Evolutionary conservation across 2,113 vertebrate species (phyloP), one percentile per base, ranked within the genome.

Genomic region (Pyxicephalus adspersus): DNA sequence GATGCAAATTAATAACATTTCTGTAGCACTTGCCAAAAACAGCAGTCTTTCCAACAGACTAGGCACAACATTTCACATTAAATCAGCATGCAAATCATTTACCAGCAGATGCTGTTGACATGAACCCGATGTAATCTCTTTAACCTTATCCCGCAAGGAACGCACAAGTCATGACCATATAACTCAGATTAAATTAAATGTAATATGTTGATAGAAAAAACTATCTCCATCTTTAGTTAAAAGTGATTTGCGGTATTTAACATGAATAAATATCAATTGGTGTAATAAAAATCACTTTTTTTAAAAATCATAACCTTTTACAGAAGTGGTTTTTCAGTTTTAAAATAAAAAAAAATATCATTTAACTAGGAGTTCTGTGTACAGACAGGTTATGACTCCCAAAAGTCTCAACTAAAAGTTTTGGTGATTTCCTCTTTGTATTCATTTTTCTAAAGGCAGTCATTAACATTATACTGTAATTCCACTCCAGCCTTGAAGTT

Each of bases 51-150:
- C 88, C 77, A 85, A 88, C 90, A 95, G 90, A 82, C 91, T 86
- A 90, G 87, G 90, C 91, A 92, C 93, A 94, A 92, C 93, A 89
- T 89, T 90, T 89, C 90, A 95, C 94, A 95, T 97, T 95, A 95
- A 95, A 92, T 93, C 90, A 87, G 84, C 83, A 87, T 89, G 90
- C 88, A 90, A 89, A 90, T 86, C 84, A 87, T 92, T 93, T 92
- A 88, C 89, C 85, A 88, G 90, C 93, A 93, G 91, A 92, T 93
- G 92, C 93, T 92, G 92, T 92, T 95, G 94, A 95, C 92, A 91
- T 90, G 91, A 91, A 92, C 92, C 85, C 89, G 84, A 91, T 94
- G 94, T 96, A 97, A 98, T 96, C 95, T 96, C 93, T 95, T 95
- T 96, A 97, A 96, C 95, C 94, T 93, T 91, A 89, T 91, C 91